These are phyloP conservation scores for Cyphomyrmex costatus DNA, from an alignment of 1,140 invertebrate genomes.

Conservation along the genomic window DNA sequence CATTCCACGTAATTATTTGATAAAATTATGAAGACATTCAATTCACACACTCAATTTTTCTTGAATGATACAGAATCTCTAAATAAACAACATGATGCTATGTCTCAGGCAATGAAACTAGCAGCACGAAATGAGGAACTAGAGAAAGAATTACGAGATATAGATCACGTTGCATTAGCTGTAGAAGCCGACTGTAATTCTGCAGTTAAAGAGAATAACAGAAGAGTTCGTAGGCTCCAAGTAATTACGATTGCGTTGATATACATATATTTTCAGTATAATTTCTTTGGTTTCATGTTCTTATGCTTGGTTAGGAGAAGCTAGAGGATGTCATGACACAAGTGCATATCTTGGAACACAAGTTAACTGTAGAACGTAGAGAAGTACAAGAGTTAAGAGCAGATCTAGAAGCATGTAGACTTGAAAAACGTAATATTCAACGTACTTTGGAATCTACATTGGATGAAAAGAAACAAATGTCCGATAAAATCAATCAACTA, in stretches of 20 bases:
- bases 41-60: background rate
- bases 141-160: slow-evolving; percentile 90
- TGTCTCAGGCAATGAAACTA: slow-evolving; percentile 90
- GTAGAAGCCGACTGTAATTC: slow-evolving; percentile 89
- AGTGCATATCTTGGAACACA: slow-evolving; percentile 86
- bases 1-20: slow-evolving; percentile 19
- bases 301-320: slow-evolving; percentile 84
- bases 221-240: slow-evolving; percentile 82
- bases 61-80: slow-evolving; percentile 85
- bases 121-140: slow-evolving; percentile 90
- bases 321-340: slow-evolving; percentile 85
- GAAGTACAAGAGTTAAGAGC: slow-evolving; percentile 85
- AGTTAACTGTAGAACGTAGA: slow-evolving; percentile 84
- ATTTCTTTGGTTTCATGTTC: slow-evolving; percentile 47
- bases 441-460: slow-evolving; percentile 88
- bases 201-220: slow-evolving; percentile 84
- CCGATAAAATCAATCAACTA: slow-evolving; percentile 86
- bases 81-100: slow-evolving; percentile 91
- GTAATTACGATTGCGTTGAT: slow-evolving; percentile 70
- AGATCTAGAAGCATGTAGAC: slow-evolving; percentile 86
- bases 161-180: slow-evolving; percentile 90
- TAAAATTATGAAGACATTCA: background rate
- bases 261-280: background rate
- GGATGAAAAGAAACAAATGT: slow-evolving; percentile 88
- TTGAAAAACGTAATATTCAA: slow-evolving; percentile 87